Evolutionary conservation across 2,888 invertebrate genomes (phyloP), one percentile per base, ranked within the genome.

Genomic region (Scaeva pyrastri): DNA sequence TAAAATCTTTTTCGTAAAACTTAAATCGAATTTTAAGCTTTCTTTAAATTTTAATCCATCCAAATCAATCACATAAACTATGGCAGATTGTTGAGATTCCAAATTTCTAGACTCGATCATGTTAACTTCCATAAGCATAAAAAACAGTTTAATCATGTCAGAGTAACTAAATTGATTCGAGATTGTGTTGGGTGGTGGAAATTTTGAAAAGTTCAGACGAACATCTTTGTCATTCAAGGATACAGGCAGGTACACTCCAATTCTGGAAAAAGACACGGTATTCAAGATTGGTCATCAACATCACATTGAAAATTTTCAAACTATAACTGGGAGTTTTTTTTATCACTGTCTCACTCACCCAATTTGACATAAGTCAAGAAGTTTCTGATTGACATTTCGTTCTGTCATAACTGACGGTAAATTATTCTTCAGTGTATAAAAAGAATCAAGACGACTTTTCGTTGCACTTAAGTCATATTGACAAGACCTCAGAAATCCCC

Each of bases 121-220:
- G 82, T 94, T 89, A 87, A 94, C 93, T 89, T 94, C 94, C 64
- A 93, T 92, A 26, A 94, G 90, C 94, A 94, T 94, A 77, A 93
- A 92, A 19, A 93, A 92, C 7, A 93, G 91, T 90, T 94, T 94
- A 71, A 94, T 90, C 19, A 94, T 85, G 82, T 93, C 93, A 10
- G 90, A 76, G 70, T 93, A 90, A 50, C 91, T 91, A 70, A 91
- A 92, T 86, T 91, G 89, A 5, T 91, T 89, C 2, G 93, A 16
- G n/a, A 26, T 31, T 1, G 1, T 1, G 91, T 88, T 94, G 91
- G 76, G 5, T 92, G 92, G 8, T 45, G 43, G 36, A 50, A 66
- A 79, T 45, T 66, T 79, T n/a, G 72, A 50, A 41, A 79, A 14
- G 48, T 66, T 21, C 14, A 79, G 8, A 4, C 72, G 45, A 19